A percentile compares a stretch with the other conserved stretches of the same genome.
Conservation (phyloP, 2,888 invertebrate species). For the Chloroclystis v-ata region DNA sequence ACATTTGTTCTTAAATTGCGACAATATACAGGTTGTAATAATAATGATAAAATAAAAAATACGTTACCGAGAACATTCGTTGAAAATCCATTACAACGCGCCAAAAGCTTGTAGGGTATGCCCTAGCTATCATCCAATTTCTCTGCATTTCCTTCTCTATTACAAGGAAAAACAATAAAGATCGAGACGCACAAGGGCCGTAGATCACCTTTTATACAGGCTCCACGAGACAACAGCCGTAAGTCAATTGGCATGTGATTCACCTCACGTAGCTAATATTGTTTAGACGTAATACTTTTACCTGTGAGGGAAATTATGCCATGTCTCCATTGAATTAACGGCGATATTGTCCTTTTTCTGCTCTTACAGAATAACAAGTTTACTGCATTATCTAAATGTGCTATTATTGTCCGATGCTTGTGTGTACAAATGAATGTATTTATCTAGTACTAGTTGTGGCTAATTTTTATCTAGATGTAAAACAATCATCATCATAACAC, state of each 20-base stretch:
- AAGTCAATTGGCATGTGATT: slow-evolving; percentile 55
- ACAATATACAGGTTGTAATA: too few relatives aligned
- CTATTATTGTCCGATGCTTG: too few relatives aligned
- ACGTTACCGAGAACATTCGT: too few relatives aligned
- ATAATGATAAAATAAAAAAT: too few relatives aligned
- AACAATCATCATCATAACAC: too few relatives aligned
- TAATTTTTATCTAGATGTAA: too few relatives aligned
- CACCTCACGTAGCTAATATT: slow-evolving; percentile 62
- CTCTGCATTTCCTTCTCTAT: slow-evolving; percentile 24
- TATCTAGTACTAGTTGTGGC: too few relatives aligned
- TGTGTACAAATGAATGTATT: not conserved
- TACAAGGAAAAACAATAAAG: slow-evolving; percentile 33
- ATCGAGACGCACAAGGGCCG: slow-evolving; percentile 26
- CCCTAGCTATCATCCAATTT: slow-evolving; percentile 1
- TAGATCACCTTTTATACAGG: slow-evolving; percentile 29
- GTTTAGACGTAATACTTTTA: slow-evolving; percentile 66
- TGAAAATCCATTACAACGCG: too few relatives aligned
- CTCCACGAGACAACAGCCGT: slow-evolving; percentile 29
- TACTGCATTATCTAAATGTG: not conserved
- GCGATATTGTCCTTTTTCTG: slow-evolving; percentile 34
- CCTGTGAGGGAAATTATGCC: slow-evolving; percentile 59
- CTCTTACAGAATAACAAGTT: slow-evolving; percentile 4
- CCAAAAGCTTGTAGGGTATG: too few relatives aligned
- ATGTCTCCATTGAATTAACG: slow-evolving; percentile 57
- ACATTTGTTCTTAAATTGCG: too few relatives aligned